These are phyloP conservation scores for Siniperca chuatsi DNA, from an alignment of 2,113 vertebrate species.

Conservation along the genomic window DNA sequence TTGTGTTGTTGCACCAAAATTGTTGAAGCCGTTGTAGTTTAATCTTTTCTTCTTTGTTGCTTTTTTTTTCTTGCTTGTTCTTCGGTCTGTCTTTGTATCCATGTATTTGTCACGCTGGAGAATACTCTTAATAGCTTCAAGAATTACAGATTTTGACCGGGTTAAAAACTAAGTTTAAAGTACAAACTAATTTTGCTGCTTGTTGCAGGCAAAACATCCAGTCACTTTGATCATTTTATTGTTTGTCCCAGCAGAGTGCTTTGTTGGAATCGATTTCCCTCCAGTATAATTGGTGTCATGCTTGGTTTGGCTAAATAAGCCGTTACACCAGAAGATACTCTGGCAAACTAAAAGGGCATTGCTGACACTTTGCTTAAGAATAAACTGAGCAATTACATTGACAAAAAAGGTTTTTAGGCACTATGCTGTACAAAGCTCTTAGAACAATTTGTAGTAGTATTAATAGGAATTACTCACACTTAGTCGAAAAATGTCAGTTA, in stretches of 20 bases:
- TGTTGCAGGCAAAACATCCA: slow-evolving; percentile 44
- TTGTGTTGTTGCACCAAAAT: slow-evolving; percentile 12
- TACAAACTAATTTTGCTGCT: slow-evolving; percentile 51
- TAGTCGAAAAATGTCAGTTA: slow-evolving; percentile 29
- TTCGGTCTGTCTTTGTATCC: not conserved
- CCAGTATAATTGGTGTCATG: slow-evolving; percentile 73
- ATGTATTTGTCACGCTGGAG: slow-evolving; percentile 6
- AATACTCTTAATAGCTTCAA: slow-evolving; percentile 30
- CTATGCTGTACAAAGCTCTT: slow-evolving; percentile 28
- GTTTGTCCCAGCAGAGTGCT: slow-evolving; percentile 62
- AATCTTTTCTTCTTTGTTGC: slow-evolving; percentile 1
- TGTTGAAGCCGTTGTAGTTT: not conserved
- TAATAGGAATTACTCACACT: slow-evolving; percentile 24
- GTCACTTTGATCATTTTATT: slow-evolving; percentile 69
- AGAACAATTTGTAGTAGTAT: slow-evolving; percentile 10
- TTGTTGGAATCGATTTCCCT: slow-evolving; percentile 71
- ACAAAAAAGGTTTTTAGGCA: slow-evolving; percentile 16
- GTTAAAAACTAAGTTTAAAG: slow-evolving; percentile 47
- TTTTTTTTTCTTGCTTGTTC: not conserved
- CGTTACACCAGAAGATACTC: slow-evolving; percentile 55
- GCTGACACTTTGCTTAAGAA: slow-evolving; percentile 58
- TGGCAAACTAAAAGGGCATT: slow-evolving; percentile 57
- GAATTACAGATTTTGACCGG: slow-evolving; percentile 44
- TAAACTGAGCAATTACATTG: slow-evolving; percentile 45
- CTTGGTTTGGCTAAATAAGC: slow-evolving; percentile 77